Evolutionary conservation across 2,888 invertebrate genomes (phyloP).

Genomic region (Hybos culiciformis): DNA sequence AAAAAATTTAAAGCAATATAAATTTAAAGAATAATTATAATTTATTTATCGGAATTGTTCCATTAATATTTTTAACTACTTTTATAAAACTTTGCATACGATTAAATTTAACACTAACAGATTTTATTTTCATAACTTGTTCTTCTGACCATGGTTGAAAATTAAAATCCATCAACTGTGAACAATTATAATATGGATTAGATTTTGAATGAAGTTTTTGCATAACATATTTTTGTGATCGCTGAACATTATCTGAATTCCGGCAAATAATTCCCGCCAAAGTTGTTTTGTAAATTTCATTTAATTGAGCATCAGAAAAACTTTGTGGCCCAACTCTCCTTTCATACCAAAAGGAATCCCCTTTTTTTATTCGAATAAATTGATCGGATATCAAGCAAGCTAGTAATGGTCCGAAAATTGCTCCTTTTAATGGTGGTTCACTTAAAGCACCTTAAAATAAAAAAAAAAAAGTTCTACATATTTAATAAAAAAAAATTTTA

Average conservation of each 20-base stretch:
- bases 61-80: not conserved
- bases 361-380: conserved; percentile 63
- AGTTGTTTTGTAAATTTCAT: conserved; percentile 63
- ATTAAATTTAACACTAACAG: not conserved
- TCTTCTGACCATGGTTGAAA: conserved; percentile 44
- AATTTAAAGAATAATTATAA: not conserved
- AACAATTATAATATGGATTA: conserved; percentile 51
- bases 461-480: no score
- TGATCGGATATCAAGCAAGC: conserved; percentile 76
- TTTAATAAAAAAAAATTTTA: no score
- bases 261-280: conserved; percentile 63
- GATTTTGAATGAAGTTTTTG: conserved; percentile 39
- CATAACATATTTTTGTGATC: conserved; percentile 58
- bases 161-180: conserved; percentile 42
- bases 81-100: not conserved
- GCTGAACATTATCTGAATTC: conserved; percentile 52
- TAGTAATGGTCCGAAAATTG: conserved; percentile 72
- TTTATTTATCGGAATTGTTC: not conserved
- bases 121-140: conserved; percentile 1
- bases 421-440: conserved; percentile 55
- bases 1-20: no score
- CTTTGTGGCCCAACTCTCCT: conserved; percentile 46
- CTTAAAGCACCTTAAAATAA: conserved; percentile 74
- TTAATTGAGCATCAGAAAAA: conserved; percentile 60
- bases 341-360: conserved; percentile 86